Conservation (phyloP, 2,797 vertebrate species). For the Rhabdomys pumilio region DNA sequence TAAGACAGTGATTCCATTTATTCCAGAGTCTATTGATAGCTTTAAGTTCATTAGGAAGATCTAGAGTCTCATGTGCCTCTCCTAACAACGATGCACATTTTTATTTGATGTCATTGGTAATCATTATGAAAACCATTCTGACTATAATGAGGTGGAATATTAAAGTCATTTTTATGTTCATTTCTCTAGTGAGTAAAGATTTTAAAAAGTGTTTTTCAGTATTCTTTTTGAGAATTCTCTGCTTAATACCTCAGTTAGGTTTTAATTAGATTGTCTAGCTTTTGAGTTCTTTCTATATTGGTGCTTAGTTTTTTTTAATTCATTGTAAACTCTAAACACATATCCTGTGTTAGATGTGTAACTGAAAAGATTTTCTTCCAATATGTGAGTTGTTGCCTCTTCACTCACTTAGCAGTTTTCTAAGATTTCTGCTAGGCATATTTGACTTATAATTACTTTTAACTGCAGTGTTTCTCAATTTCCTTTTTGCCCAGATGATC, state of each 20-base stretch:
- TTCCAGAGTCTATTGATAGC: neutral
- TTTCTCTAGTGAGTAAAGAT: neutral
- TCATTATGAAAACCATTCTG: neutral
- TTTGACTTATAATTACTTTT: neutral
- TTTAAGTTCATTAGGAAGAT: neutral
- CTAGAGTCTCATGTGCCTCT: neutral
- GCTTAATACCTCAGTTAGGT: neutral
- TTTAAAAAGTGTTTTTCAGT: neutral
- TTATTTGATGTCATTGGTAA: neutral
- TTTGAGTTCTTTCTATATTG: neutral
- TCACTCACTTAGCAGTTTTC: neutral
- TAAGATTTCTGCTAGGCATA: neutral
- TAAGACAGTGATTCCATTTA: neutral
- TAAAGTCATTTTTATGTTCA: neutral
- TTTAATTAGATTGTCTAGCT: neutral
- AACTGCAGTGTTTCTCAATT: neutral
- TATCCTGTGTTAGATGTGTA: neutral
- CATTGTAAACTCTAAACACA: too few relatives aligned
- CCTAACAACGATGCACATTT: neutral
- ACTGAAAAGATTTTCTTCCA: neutral
- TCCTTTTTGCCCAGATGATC: neutral
- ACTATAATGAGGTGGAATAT: neutral
- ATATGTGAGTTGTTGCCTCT: neutral
- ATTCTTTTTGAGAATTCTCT: neutral
- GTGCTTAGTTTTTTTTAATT: neutral